A percentile compares a stretch with the other conserved stretches of the same genome.
Evolutionary conservation across 2,888 invertebrate species (phyloP).

Genomic region (Pristionchus entomophagus): DNA sequence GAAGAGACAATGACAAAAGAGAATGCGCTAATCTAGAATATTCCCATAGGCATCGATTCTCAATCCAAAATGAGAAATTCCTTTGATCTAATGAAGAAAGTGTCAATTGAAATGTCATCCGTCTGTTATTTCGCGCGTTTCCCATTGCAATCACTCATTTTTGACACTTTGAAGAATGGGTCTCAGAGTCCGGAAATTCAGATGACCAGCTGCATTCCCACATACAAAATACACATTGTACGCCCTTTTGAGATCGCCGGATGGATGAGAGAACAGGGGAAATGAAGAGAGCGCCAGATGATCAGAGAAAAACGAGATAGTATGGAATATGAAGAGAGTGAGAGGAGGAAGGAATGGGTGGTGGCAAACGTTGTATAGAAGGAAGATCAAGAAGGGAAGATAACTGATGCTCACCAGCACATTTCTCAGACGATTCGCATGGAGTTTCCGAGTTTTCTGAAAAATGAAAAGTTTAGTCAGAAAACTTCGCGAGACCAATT

Average conservation of each 20-base stretch:
- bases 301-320: not conserved
- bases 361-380: not conserved
- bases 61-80: not conserved
- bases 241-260: slow-evolving; percentile 29
- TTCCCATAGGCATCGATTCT: not conserved
- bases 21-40: not conserved
- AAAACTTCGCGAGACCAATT: slow-evolving; percentile 30
- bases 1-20: slow-evolving; percentile 10
- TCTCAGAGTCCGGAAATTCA: not conserved
- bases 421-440: not conserved
- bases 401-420: not conserved
- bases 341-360: not conserved
- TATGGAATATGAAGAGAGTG: not conserved
- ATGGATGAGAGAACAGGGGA: not conserved
- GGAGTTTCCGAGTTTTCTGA: not conserved
- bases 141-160: slow-evolving; percentile 44
- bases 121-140: slow-evolving; percentile 32
- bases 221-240: slow-evolving; percentile 41
- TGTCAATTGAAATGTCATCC: not conserved
- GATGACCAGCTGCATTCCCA: slow-evolving; percentile 41
- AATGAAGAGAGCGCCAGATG: not conserved
- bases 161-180: slow-evolving; percentile 16
- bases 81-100: not conserved
- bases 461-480: not conserved
- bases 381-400: not conserved